These are phyloP conservation scores for Odiellus spinosus DNA, from an alignment of 2,888 invertebrate species.

Conservation along the genomic window DNA sequence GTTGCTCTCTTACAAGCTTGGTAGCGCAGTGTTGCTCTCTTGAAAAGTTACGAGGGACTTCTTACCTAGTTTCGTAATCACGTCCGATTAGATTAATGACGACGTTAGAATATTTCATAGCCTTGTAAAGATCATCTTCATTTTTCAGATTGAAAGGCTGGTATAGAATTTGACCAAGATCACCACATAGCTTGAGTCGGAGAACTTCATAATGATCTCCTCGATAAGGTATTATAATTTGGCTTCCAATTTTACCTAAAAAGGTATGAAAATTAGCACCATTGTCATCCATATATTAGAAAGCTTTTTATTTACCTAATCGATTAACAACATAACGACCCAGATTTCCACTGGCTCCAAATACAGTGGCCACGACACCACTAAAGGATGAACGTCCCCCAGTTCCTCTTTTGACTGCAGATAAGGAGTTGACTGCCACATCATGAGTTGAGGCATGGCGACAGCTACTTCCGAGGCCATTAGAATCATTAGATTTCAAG, in stretches of 20 bases:
- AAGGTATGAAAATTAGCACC: too few relatives aligned
- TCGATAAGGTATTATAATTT: conserved; percentile 84
- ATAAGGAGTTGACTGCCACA: background rate
- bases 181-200: conserved; percentile 68
- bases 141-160: conserved; percentile 68
- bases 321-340: conserved; percentile 75
- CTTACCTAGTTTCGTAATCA: conserved; percentile 65
- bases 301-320: conserved; percentile 75
- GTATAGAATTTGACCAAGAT: conserved; percentile 87
- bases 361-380: conserved; percentile 94
- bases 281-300: too few relatives aligned
- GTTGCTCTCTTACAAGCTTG: too few relatives aligned
- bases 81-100: conserved; percentile 87
- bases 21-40: too few relatives aligned
- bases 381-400: conserved; percentile 86
- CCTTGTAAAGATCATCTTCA: conserved; percentile 61
- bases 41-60: too few relatives aligned
- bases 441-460: too few relatives aligned
- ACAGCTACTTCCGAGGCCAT: too few relatives aligned
- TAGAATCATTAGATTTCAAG: too few relatives aligned
- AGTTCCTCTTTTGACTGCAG: conserved; percentile 25
- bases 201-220: conserved; percentile 63
- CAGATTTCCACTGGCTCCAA: conserved; percentile 77
- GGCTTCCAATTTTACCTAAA: conserved; percentile 29
- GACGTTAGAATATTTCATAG: conserved; percentile 86